Evolutionary conservation across 2,888 invertebrate species (phyloP).

Genomic region (Epirrhoe alternata): DNA sequence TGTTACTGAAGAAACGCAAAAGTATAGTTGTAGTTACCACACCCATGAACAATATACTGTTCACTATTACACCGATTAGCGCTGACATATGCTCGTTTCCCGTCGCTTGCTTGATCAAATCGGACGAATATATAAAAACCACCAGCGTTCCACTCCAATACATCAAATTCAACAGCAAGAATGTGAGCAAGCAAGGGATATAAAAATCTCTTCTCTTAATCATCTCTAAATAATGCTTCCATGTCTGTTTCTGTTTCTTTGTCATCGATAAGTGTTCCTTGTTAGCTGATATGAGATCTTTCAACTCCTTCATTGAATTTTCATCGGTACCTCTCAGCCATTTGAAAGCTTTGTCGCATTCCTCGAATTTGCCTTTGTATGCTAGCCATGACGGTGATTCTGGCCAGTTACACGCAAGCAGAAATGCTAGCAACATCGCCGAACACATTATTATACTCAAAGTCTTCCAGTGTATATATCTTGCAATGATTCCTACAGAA

Average conservation of each 20-base stretch:
- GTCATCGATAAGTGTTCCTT: slow-evolving; percentile 6
- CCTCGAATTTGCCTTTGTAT: slow-evolving; percentile 36
- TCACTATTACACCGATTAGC: slow-evolving; percentile 26
- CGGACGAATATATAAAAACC: slow-evolving; percentile 29
- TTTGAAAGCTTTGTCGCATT: slow-evolving; percentile 36
- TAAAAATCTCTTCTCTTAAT: slow-evolving; percentile 38
- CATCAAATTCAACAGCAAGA: slow-evolving; percentile 29
- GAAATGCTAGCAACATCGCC: slow-evolving; percentile 25
- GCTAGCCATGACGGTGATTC: slow-evolving; percentile 44
- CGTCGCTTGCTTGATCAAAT: slow-evolving; percentile 32
- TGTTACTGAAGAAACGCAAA: slow-evolving; percentile 26
- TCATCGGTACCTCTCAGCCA: slow-evolving; percentile 41
- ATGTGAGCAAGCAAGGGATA: slow-evolving; percentile 36
- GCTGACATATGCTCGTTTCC: slow-evolving; percentile 20
- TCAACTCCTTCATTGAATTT: slow-evolving; percentile 33
- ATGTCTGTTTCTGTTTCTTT: neutral
- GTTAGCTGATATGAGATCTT: slow-evolving; percentile 22
- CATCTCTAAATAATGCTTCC: neutral
- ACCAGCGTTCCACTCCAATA: slow-evolving; percentile 40
- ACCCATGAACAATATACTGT: slow-evolving; percentile 20
- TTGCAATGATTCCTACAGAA: slow-evolving; percentile 16
- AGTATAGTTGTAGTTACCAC: slow-evolving; percentile 8
- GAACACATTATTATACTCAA: slow-evolving; percentile 32
- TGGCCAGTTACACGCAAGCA: slow-evolving; percentile 35
- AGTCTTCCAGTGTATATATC: slow-evolving; percentile 34